Percentiles rank a stretch among this genome's conserved stretches.
Conservation (phyloP, 2,888 invertebrate species). For the Mythimna loreyi region DNA sequence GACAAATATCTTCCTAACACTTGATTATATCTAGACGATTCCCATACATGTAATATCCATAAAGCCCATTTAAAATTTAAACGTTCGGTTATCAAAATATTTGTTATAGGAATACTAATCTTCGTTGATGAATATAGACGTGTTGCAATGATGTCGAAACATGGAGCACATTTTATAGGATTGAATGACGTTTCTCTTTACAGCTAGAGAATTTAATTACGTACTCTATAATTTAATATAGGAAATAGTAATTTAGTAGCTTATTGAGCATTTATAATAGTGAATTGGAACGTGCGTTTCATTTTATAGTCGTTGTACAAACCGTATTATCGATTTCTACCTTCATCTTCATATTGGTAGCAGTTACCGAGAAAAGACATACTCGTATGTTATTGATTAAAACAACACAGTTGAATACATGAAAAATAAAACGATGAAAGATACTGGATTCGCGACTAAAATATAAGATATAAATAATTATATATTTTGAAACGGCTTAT, state of each 20-base stretch:
- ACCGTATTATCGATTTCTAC: constrained; percentile 38
- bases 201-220: constrained; percentile 26
- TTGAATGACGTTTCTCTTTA: constrained; percentile 20
- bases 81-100: constrained; percentile 82
- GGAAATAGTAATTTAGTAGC: constrained; percentile 31
- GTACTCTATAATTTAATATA: constrained; percentile 35
- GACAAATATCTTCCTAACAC: constrained; percentile 71
- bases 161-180: constrained; percentile 34
- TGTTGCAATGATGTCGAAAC: constrained; percentile 37
- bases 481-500: constrained; percentile 16
- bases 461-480: constrained; percentile 9
- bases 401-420: constrained; percentile 17
- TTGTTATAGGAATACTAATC: constrained; percentile 69
- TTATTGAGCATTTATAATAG: constrained; percentile 48
- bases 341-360: constrained; percentile 10
- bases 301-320: constrained; percentile 52
- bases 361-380: background rate
- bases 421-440: constrained; percentile 9
- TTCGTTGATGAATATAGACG: constrained; percentile 68
- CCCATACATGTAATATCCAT: constrained; percentile 77
- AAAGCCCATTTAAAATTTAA: constrained; percentile 81
- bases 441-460: constrained; percentile 17
- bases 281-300: constrained; percentile 41
- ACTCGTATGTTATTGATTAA: constrained; percentile 4
- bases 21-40: constrained; percentile 69